A percentile compares a stretch with the other conserved stretches of the same genome.
phyloP scores from a whole-genome alignment of 2,888 invertebrate genomes.

The Mesorhabditis belari region DNA sequence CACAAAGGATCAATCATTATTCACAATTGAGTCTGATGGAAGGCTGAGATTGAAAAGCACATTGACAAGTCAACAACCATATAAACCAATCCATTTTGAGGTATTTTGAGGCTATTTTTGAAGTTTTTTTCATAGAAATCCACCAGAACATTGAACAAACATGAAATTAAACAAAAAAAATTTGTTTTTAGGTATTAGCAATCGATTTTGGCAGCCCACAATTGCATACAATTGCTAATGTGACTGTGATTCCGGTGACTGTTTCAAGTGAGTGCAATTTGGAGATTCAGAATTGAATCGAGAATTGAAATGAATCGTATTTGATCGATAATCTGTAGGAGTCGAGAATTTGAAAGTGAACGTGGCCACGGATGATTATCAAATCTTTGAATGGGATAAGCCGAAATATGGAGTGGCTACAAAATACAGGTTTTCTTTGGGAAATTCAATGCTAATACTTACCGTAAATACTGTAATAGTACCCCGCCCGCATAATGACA shows the following conservation, averaged over 20 bases:
- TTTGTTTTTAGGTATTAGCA: conserved; percentile 31
- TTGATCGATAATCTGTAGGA: conserved; percentile 8
- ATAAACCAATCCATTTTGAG: conserved; percentile 22
- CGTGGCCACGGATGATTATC: conserved; percentile 46
- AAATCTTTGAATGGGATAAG: conserved; percentile 50
- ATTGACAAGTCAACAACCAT: conserved; percentile 13
- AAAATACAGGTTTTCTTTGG: conserved; percentile 32
- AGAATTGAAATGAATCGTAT: not conserved
- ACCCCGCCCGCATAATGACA: too few species aligned
- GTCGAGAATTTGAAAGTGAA: conserved; percentile 40
- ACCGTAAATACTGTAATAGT: too few species aligned
- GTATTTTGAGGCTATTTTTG: conserved; percentile 14
- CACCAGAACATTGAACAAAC: too few species aligned
- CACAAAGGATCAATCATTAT: conserved; percentile 21
- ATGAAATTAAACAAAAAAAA: too few species aligned
- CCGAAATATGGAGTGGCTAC: conserved; percentile 43
- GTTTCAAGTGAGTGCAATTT: conserved; percentile 42
- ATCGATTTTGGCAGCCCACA: conserved; percentile 51
- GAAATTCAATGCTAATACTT: too few species aligned
- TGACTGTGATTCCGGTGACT: conserved; percentile 47
- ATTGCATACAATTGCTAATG: conserved; percentile 40
- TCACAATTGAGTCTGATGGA: conserved; percentile 25
- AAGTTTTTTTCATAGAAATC: not conserved
- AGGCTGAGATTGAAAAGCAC: conserved; percentile 15
- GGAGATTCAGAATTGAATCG: not conserved